phyloP scores from a whole-genome alignment of 2,888 invertebrate genomes.

The Melinaea menophilus region DNA sequence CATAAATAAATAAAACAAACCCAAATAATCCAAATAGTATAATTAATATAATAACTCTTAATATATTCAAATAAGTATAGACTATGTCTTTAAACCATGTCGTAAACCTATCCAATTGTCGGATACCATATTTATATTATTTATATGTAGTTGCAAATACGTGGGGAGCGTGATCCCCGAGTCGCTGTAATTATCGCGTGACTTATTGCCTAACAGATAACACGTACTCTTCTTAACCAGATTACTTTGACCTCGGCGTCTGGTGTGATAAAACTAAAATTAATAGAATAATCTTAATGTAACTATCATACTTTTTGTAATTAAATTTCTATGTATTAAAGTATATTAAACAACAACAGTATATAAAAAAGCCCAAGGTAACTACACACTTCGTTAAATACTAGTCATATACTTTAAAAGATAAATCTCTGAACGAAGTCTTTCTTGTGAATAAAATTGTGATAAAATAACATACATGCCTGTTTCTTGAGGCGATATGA shows the following conservation, averaged over 20 bases:
- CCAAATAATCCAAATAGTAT: too few relatives aligned
- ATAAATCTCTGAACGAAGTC: too few relatives aligned
- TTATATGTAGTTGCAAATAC: constrained; percentile 66
- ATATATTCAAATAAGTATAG: constrained; percentile 1
- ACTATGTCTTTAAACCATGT: background rate
- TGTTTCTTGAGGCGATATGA: constrained; percentile 16
- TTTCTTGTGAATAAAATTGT: too few relatives aligned
- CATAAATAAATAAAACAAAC: background rate
- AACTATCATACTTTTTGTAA: constrained; percentile 13
- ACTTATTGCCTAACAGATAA: constrained; percentile 76
- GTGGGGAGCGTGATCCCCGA: constrained; percentile 63
- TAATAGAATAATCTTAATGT: background rate
- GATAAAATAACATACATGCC: background rate
- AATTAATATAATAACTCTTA: too few relatives aligned
- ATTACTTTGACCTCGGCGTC: constrained; percentile 39
- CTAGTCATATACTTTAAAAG: too few relatives aligned
- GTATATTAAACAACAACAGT: too few relatives aligned
- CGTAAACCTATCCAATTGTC: constrained; percentile 43
- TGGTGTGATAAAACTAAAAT: background rate
- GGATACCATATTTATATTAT: constrained; percentile 60
- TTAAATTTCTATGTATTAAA: too few relatives aligned
- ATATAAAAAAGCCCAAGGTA: too few relatives aligned
- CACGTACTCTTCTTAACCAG: constrained; percentile 60
- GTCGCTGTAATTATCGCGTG: constrained; percentile 75
- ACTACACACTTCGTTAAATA: too few relatives aligned